Evolutionary conservation across 1,140 invertebrate species (phyloP).

Genomic region (Hyles euphorbiae): DNA sequence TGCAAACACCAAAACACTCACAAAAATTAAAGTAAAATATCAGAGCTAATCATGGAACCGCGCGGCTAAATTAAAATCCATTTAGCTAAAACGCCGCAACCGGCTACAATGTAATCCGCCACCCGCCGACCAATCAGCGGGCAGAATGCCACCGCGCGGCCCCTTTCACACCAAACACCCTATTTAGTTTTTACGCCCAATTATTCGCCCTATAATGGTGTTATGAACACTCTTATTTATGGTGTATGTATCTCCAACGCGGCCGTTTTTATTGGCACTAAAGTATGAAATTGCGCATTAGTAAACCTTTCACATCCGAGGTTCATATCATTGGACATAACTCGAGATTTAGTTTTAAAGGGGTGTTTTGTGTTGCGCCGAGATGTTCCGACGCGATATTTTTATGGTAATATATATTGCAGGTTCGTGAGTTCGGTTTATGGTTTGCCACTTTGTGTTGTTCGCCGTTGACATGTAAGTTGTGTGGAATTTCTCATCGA

Average conservation of each 20-base stretch:
- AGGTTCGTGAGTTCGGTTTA: conserved; percentile 41
- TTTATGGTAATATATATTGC: conserved; percentile 56
- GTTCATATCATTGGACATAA: conserved; percentile 53
- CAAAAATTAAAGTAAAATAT: too few relatives aligned
- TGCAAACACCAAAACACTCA: too few relatives aligned
- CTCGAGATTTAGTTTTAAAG: conserved; percentile 56
- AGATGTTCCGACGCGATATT: conserved; percentile 44
- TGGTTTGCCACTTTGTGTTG: conserved; percentile 44
- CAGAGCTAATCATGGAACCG: too few relatives aligned
- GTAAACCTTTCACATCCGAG: conserved; percentile 58
- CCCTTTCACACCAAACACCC: conserved; percentile 33
- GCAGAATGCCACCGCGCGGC: conserved; percentile 17
- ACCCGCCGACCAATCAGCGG: conserved; percentile 30
- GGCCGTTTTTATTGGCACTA: conserved; percentile 59
- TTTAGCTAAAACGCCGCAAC: conserved; percentile 9
- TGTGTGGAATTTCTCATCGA: conserved; percentile 8
- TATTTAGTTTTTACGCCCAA: conserved; percentile 54
- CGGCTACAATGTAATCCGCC: conserved; percentile 33
- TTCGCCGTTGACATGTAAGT: conserved; percentile 12
- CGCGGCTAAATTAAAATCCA: not conserved
- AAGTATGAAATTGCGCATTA: conserved; percentile 66
- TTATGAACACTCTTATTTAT: conserved; percentile 62
- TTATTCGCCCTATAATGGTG: conserved; percentile 59
- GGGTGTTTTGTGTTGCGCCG: conserved; percentile 43
- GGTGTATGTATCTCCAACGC: conserved; percentile 39